Percentiles rank a stretch among this genome's conserved stretches.
These are phyloP conservation scores for Candoia aspera DNA, from an alignment of 2,113 vertebrate genomes.

Conservation along the genomic window DNA sequence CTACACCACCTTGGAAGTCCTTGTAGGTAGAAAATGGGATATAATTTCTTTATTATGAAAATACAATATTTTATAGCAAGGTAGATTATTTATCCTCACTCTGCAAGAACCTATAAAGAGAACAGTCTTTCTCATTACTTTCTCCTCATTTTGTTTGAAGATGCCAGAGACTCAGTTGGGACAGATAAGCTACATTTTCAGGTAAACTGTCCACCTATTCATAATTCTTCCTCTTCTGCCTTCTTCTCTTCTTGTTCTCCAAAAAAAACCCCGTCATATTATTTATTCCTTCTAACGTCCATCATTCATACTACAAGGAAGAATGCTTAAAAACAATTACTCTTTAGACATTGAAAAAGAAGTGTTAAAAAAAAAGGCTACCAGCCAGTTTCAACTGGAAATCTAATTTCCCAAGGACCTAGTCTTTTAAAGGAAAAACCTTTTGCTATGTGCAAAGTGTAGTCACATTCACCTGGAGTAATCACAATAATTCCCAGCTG, in stretches of 20 bases:
- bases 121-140: not conserved
- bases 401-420: not conserved
- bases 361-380: not conserved
- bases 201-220: not conserved
- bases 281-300: not conserved
- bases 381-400: not conserved
- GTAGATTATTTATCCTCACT: not conserved
- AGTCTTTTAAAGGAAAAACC: not conserved
- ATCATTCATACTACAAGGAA: not conserved
- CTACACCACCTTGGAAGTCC: no score
- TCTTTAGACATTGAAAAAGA: not conserved
- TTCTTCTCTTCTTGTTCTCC: not conserved
- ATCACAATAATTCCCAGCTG: not conserved
- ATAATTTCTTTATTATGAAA: no score
- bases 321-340: not conserved
- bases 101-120: not conserved
- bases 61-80: not conserved
- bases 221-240: not conserved
- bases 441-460: not conserved
- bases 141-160: not conserved
- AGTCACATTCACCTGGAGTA: not conserved
- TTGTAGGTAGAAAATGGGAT: no score
- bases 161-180: not conserved
- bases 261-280: not conserved
- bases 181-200: not conserved